These are phyloP conservation scores for Fragum sueziense DNA, from an alignment of 2,888 invertebrate species.

Conservation along the genomic window DNA sequence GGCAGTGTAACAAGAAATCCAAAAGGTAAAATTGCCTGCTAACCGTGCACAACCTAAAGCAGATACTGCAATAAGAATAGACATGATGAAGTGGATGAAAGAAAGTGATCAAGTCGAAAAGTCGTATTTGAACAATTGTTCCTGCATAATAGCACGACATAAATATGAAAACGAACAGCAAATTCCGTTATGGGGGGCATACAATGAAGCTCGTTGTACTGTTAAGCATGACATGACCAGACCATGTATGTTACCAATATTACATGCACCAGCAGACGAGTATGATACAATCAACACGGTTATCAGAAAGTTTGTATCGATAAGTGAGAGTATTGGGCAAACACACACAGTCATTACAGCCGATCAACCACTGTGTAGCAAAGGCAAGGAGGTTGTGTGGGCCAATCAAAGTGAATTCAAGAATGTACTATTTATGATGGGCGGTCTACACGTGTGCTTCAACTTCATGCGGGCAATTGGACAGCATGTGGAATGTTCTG, in stretches of 20 bases:
- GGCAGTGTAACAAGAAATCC: not conserved
- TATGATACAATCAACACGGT: slow-evolving; percentile 39
- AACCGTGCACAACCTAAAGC: too few species aligned
- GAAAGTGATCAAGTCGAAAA: too few species aligned
- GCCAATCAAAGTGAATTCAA: slow-evolving; percentile 1
- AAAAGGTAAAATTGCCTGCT: not conserved
- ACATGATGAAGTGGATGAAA: too few species aligned
- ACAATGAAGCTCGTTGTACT: not conserved
- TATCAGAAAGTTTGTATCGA: slow-evolving; percentile 22
- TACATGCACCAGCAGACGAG: slow-evolving; percentile 42
- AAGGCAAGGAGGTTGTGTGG: slow-evolving; percentile 28
- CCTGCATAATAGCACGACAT: slow-evolving; percentile 2
- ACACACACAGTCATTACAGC: slow-evolving; percentile 40
- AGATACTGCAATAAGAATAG: too few species aligned
- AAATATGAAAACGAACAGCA: not conserved
- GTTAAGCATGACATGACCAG: not conserved
- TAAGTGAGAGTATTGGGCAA: slow-evolving; percentile 30
- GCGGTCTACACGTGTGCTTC: slow-evolving; percentile 27
- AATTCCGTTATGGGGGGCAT: slow-evolving; percentile 4
- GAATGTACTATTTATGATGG: slow-evolving; percentile 27
- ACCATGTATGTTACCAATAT: slow-evolving; percentile 19
- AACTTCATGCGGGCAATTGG: slow-evolving; percentile 40
- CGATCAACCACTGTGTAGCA: slow-evolving; percentile 37
- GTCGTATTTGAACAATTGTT: not conserved
- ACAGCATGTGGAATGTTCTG: slow-evolving; percentile 27